Base-by-base conservation (phyloP, 2,797 vertebrate genomes). In the Lagodon rhomboides region DNA sequence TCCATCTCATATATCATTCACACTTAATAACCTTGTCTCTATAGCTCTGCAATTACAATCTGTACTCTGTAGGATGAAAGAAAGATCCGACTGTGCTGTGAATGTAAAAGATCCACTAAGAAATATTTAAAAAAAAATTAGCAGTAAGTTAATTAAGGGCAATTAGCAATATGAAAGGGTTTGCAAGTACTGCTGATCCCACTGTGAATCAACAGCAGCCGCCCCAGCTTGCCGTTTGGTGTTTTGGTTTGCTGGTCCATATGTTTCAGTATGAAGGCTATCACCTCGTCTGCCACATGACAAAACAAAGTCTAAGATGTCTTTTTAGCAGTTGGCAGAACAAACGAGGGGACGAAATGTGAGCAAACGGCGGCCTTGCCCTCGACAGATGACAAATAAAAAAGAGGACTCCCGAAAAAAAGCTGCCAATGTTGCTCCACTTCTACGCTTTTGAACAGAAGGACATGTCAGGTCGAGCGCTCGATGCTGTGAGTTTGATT, bases 1-100 rank as follows among this genome's bases (percentile, higher is more conserved):
- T 43, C 16, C 25, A 27, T 78, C 51, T 51, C 13, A 68, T 75
- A 44, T 20, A 79, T 64, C 73, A 65, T 79, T 18, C 34, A 66
- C 54, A 64, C 51, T 51, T 27, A 13, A 79, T 66, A 65, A 61
- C 46, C 50, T 50, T 49, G 38, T 75, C 25, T 62, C 6, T 10
- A 12, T 34, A 25, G 25, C 15, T 50, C 44, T 49, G 68, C 16
- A 43, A 25, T 44, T 25, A 58, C 7, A 27, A 22, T 41, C 9
- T 67, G 9, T 51, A 23, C 30, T 20, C 11, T 20, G 22, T 3
- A 5, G 38, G 38, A 3, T 38, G 46, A 8, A n/a, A 25, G 0
- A 9, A 38, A 11, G 38, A 12, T 8, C 12, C 0, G 34, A 41
- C 34, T 27, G 11, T 56, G 22, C 25, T 7, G 23, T 67, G 38